Percentiles rank a stretch among this genome's conserved stretches.
Conservation (phyloP, 2,797 vertebrate species). For the Sternarchorhynchus goeldii region DNA sequence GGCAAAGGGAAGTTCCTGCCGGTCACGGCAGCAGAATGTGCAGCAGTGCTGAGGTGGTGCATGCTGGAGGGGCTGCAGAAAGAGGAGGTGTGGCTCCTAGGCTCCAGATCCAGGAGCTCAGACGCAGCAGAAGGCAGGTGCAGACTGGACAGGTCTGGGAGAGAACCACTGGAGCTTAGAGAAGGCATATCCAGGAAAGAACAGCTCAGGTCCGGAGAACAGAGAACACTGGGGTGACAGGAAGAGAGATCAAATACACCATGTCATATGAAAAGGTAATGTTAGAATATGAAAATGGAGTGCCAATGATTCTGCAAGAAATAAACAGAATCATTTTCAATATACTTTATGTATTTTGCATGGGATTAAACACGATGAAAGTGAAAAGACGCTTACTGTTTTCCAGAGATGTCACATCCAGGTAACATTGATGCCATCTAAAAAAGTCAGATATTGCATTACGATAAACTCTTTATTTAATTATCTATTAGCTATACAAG, state of each 20-base stretch:
- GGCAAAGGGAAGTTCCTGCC: conserved; percentile 65
- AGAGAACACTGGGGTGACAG: conserved; percentile 68
- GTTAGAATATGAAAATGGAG: neutral
- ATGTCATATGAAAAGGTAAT: neutral
- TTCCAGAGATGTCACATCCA: conserved; percentile 38
- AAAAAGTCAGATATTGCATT: conserved; percentile 6
- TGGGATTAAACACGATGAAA: neutral
- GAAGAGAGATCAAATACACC: neutral
- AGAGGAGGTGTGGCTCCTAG: conserved; percentile 60
- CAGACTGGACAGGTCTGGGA: conserved; percentile 84
- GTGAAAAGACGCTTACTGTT: conserved; percentile 44
- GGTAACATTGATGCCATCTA: conserved; percentile 38
- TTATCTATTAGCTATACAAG: neutral
- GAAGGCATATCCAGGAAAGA: conserved; percentile 69
- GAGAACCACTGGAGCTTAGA: conserved; percentile 80
- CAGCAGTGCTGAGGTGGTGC: conserved; percentile 73
- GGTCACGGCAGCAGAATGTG: conserved; percentile 74
- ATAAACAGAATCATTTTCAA: no score
- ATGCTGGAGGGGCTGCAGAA: conserved; percentile 75
- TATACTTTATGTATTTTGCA: no score
- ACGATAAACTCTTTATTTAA: neutral
- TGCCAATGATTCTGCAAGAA: no score
- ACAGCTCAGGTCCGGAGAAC: conserved; percentile 72
- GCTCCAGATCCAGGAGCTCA: conserved; percentile 74
- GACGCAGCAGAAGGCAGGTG: conserved; percentile 80